phyloP scores from a whole-genome alignment of 2,113 vertebrate species.

The Tupaia chinensis region DNA sequence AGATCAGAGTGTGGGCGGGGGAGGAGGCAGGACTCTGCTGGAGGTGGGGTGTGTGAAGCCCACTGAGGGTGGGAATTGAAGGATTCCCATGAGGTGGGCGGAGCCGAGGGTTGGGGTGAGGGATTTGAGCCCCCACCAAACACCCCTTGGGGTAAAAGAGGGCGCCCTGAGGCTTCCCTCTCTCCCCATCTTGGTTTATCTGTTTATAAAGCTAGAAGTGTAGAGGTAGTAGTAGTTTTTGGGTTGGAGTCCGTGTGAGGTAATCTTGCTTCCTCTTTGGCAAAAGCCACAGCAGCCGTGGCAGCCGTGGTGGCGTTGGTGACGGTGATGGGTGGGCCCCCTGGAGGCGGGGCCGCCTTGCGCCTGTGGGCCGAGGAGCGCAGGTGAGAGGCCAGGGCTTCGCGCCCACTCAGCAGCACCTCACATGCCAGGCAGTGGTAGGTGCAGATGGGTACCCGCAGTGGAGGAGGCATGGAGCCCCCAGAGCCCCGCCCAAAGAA shows the following conservation, averaged over 20 bases:
- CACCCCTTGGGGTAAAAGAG: conserved; percentile 53
- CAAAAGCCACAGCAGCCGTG: conserved; percentile 85
- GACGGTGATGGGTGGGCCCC: conserved; percentile 71
- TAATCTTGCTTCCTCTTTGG: conserved; percentile 89
- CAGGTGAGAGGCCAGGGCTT: conserved; percentile 86
- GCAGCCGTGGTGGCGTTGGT: conserved; percentile 78
- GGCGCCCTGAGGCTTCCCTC: conserved; percentile 38
- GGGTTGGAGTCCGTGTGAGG: conserved; percentile 88
- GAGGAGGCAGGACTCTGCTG: conserved; percentile 77
- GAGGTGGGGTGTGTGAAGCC: conserved; percentile 73
- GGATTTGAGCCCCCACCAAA: conserved; percentile 60
- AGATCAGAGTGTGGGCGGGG: neutral
- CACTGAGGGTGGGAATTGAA: conserved; percentile 57
- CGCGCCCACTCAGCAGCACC: conserved; percentile 87
- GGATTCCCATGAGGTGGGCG: conserved; percentile 71
- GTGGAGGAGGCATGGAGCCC: conserved; percentile 76
- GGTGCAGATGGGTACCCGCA: conserved; percentile 86
- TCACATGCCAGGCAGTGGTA: conserved; percentile 89
- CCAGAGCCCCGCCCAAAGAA: conserved; percentile 82
- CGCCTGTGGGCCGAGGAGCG: conserved; percentile 87
- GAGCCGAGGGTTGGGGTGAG: conserved; percentile 33
- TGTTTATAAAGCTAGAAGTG: conserved; percentile 88
- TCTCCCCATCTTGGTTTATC: conserved; percentile 75
- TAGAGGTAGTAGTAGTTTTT: conserved; percentile 89
- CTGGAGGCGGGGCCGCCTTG: conserved; percentile 73